Evolutionary conservation across 2,797 vertebrate species (phyloP).

Genomic region (Euthynnus affinis): DNA sequence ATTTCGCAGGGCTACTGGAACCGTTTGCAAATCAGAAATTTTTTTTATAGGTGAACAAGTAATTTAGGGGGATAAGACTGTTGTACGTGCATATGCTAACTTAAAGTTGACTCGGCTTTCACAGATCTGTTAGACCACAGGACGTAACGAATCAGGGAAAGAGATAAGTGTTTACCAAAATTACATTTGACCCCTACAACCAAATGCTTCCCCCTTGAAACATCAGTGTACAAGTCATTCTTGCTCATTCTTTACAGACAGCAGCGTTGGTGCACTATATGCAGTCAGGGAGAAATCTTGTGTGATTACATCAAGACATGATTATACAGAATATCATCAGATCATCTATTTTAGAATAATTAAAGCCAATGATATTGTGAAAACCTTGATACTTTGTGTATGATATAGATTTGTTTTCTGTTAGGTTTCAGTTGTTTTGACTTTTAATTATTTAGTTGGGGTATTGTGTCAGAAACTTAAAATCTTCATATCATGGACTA

Average conservation of each 20-base stretch:
- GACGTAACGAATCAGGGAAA: conserved; percentile 81
- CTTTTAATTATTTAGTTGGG: conserved; percentile 60
- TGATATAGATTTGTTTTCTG: conserved; percentile 64
- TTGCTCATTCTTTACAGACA: conserved; percentile 64
- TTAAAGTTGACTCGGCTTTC: conserved; percentile 54
- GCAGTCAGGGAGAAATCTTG: conserved; percentile 78
- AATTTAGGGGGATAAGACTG: conserved; percentile 61
- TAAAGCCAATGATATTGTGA: conserved; percentile 78
- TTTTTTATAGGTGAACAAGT: conserved; percentile 49
- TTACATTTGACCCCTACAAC: conserved; percentile 67
- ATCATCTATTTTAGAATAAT: conserved; percentile 87
- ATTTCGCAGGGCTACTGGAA: conserved; percentile 61
- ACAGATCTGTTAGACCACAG: conserved; percentile 60
- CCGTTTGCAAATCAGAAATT: conserved; percentile 40
- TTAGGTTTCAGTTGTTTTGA: conserved; percentile 69
- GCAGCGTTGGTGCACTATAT: conserved; percentile 76
- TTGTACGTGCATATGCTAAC: conserved; percentile 56
- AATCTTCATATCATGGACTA: conserved; percentile 64
- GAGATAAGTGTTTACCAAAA: conserved; percentile 80
- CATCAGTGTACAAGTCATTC: conserved; percentile 69
- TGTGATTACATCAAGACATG: conserved; percentile 66
- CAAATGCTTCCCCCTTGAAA: conserved; percentile 59
- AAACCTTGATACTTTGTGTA: conserved; percentile 73
- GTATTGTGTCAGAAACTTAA: conserved; percentile 54
- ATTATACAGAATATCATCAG: conserved; percentile 81